Evolutionary conservation across 37 sponge, comb jelly and placozoan species (phyloP), one percentile per base, ranked within the genome.

Genomic region (Dysidea cf. avara): DNA sequence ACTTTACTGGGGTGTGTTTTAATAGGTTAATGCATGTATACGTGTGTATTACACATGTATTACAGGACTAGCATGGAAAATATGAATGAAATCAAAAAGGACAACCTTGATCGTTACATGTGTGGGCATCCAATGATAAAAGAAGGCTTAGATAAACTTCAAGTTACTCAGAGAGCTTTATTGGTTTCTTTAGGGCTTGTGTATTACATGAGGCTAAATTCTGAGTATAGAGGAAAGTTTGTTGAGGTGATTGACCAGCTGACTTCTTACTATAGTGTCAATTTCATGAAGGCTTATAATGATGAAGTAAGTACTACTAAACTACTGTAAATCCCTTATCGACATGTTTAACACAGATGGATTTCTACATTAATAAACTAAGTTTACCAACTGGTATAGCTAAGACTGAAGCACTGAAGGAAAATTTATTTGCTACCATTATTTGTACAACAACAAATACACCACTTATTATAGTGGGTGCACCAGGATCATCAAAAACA

Each of bases 401-500:
- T n/a, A n/a, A n/a, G n/a, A n/a, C n/a, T n/a, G n/a, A 80, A 38
- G 95, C 95, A 50, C 61, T 94, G 37, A 94, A 87, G 69, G 95
- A 94, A 82, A 94, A 94, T 64, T 61, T 94, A 50, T 94, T 94
- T 83, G 91, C 91, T 18, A 80, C 76, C 56, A 68, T 90, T 49
- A 81, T 90, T 5, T 94, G 95, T 43, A 85, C 87, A 3, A 70
- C 78, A 33, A 83, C 87, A 0, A 80, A 83, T 61, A 83, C 88
- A 0, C 95, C 95, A 40, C 82, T 94, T 46, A 94, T 94, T 28
- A 90, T 94, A n/a, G n/a, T n/a, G n/a, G n/a, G n/a, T n/a, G n/a
- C n/a, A n/a, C n/a, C n/a, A n/a, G n/a, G n/a, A n/a, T n/a, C n/a
- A n/a, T n/a, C n/a, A n/a, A n/a, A n/a, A n/a, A n/a, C n/a, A n/a